Evolutionary conservation across 2,797 vertebrate species (phyloP).

Genomic region (Channa striata): DNA sequence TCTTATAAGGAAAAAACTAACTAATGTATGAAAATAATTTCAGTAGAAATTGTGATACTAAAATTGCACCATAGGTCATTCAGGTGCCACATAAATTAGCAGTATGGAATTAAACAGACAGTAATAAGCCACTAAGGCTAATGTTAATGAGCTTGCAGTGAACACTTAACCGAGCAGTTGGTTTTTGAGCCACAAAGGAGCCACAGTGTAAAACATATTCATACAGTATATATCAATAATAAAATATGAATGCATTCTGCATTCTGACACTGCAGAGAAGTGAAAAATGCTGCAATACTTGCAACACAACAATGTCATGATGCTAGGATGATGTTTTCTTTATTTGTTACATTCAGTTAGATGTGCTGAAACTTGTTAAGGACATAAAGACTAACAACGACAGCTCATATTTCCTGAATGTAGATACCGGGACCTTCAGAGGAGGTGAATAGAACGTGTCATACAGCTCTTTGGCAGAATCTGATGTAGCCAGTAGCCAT

Average conservation of each 20-base stretch:
- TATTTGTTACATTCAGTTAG: background rate
- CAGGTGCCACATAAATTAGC: constrained; percentile 9
- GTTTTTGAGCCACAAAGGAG: constrained; percentile 28
- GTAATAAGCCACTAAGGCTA: constrained; percentile 13
- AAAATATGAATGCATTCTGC: constrained; percentile 5
- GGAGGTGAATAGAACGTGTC: too few relatives aligned
- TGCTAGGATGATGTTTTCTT: background rate
- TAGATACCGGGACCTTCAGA: background rate
- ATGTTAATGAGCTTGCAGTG: constrained; percentile 22
- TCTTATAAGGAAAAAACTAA: background rate
- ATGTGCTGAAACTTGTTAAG: background rate
- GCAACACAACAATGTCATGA: too few relatives aligned
- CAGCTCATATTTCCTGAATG: too few relatives aligned
- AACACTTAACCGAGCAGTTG: constrained; percentile 15
- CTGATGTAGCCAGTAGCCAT: background rate
- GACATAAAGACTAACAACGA: too few relatives aligned
- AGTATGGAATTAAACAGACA: constrained; percentile 11
- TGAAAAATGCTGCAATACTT: background rate
- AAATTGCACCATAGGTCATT: constrained; percentile 3
- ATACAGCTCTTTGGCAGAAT: background rate
- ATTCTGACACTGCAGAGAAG: background rate
- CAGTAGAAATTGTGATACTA: background rate
- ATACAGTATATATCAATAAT: too few relatives aligned
- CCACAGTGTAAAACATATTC: constrained; percentile 24
- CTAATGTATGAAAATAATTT: background rate